Evolutionary conservation across 2,888 invertebrate genomes (phyloP).

Genomic region (Crossocerus cetratus): DNA sequence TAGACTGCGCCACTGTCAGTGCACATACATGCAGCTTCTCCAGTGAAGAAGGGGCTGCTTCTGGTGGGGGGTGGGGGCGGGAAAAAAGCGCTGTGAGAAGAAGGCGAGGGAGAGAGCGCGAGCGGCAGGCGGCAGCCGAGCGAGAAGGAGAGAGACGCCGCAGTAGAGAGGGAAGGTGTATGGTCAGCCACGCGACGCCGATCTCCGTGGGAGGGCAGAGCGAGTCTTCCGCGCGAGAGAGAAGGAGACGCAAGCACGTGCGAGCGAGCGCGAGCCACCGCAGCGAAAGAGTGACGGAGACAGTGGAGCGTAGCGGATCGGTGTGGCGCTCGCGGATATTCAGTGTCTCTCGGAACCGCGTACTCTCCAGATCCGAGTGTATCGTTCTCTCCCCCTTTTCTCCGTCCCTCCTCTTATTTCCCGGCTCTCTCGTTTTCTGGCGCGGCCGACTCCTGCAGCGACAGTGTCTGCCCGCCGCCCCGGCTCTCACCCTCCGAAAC

Average conservation of each 20-base stretch:
- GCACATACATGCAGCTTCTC: slow-evolving; percentile 21
- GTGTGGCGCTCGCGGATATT: slow-evolving; percentile 31
- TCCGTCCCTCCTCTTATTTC: slow-evolving; percentile 5
- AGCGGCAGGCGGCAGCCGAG: not conserved
- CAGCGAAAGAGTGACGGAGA: slow-evolving; percentile 14
- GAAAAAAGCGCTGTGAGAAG: slow-evolving; percentile 50
- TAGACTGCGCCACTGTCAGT: slow-evolving; percentile 27
- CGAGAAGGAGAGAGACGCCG: slow-evolving; percentile 41
- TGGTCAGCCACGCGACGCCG: not conserved
- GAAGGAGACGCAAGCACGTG: slow-evolving; percentile 1
- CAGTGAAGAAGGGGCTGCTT: slow-evolving; percentile 8
- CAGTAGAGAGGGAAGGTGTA: slow-evolving; percentile 13
- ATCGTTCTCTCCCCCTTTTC: slow-evolving; percentile 20
- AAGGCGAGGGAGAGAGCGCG: slow-evolving; percentile 17
- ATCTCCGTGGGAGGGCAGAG: not conserved
- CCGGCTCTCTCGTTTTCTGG: slow-evolving; percentile 13
- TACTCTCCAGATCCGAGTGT: slow-evolving; percentile 58
- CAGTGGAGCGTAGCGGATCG: slow-evolving; percentile 17
- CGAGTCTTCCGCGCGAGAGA: slow-evolving; percentile 7
- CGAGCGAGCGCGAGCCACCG: slow-evolving; percentile 12
- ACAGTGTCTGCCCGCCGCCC: not conserved
- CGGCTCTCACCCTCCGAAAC: too few relatives aligned
- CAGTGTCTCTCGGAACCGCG: slow-evolving; percentile 69
- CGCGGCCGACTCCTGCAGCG: not conserved
- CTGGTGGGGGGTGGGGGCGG: slow-evolving; percentile 56